Percentiles rank a stretch among this genome's conserved stretches.
Evolutionary conservation across 1,140 invertebrate species (phyloP).

Genomic region (Teleopsis dalmanni): DNA sequence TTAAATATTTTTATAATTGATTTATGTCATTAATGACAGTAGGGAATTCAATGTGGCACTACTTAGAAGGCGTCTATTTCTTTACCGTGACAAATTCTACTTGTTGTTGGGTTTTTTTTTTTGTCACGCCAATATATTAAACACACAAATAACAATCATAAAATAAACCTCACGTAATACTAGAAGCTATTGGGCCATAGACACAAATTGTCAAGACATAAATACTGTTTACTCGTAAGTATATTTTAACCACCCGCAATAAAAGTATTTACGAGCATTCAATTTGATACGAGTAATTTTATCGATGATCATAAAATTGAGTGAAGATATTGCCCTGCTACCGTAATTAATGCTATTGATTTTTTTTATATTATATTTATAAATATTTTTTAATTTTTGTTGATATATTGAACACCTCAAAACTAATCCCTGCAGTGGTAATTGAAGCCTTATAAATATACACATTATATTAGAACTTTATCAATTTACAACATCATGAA

Average conservation of each 20-base stretch:
- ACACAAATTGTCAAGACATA: background rate
- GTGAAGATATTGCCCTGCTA: no score
- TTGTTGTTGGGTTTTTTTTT: background rate
- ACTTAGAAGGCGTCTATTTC: background rate
- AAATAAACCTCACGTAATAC: background rate
- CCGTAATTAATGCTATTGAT: no score
- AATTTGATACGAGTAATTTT: no score
- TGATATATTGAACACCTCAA: no score
- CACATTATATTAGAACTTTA: no score
- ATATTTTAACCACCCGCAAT: slow-evolving; percentile 2
- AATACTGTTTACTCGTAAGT: background rate
- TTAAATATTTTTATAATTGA: slow-evolving; percentile 9
- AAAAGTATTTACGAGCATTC: no score
- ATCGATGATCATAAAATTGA: no score
- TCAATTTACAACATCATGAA: no score
- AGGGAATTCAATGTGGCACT: background rate
- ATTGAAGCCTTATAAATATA: no score
- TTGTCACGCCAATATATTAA: background rate
- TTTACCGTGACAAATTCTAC: background rate
- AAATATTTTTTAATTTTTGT: no score
- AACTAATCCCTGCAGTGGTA: no score
- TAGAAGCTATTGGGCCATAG: background rate
- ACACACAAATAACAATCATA: background rate
- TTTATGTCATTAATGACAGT: slow-evolving; percentile 3
- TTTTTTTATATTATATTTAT: no score